Evolutionary conservation across 2,888 invertebrate species (phyloP).

Genomic region (Zonitis immaculata): DNA sequence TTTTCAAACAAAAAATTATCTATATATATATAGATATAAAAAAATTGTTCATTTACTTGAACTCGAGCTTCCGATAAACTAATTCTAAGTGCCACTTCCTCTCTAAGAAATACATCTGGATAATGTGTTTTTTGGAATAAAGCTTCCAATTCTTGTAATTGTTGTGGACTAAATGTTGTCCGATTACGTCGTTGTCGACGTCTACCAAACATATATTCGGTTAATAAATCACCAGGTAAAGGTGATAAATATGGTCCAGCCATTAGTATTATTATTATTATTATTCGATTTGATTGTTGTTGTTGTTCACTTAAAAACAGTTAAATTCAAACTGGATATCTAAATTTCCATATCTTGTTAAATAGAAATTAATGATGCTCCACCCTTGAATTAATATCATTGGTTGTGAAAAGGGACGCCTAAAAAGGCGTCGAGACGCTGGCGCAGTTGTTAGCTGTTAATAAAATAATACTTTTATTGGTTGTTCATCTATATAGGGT

Average conservation of each 20-base stretch:
- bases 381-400: constrained; percentile 42
- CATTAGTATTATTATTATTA: constrained; percentile 51
- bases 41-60: constrained; percentile 57
- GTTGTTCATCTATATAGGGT: constrained; percentile 31
- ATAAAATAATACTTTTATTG: constrained; percentile 43
- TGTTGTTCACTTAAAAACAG: constrained; percentile 25
- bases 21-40: too few species aligned
- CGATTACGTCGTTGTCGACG: constrained; percentile 84
- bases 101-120: constrained; percentile 83
- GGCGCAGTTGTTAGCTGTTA: constrained; percentile 38
- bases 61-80: constrained; percentile 90
- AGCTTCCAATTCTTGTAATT: constrained; percentile 84
- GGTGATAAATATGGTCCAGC: constrained; percentile 84
- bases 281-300: neutral
- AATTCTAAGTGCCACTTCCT: constrained; percentile 87
- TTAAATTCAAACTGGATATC: constrained; percentile 34
- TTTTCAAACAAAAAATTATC: too few species aligned
- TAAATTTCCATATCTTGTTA: constrained; percentile 33
- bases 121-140: constrained; percentile 93
- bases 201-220: constrained; percentile 90
- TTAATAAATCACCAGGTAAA: constrained; percentile 79
- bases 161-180: constrained; percentile 92
- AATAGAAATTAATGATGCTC: constrained; percentile 40
- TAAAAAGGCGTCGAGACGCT: constrained; percentile 45
- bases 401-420: constrained; percentile 39